Evolutionary conservation across 2,113 vertebrate species (phyloP).

Genomic region (Rallus limicola): DNA sequence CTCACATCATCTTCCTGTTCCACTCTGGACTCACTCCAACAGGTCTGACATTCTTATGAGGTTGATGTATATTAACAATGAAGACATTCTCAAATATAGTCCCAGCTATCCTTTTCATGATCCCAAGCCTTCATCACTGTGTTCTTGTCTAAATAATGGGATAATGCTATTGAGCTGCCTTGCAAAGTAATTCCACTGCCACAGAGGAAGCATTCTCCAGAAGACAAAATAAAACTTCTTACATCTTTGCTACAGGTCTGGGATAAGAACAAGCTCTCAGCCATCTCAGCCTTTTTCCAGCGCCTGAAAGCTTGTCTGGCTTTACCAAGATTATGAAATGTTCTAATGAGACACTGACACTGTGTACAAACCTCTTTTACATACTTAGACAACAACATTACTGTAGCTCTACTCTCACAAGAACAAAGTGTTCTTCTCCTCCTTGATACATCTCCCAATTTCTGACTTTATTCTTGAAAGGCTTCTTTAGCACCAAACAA

Average conservation of each 20-base stretch:
- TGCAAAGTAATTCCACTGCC: not conserved
- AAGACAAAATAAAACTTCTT: not conserved
- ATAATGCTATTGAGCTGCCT: rapidly evolving
- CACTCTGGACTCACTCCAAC: too few species aligned
- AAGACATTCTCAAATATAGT: not conserved
- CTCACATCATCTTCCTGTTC: too few species aligned
- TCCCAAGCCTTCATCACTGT: rapidly evolving
- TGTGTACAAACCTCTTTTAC: not conserved
- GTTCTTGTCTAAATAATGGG: not conserved
- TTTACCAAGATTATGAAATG: not conserved
- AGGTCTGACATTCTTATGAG: too few species aligned
- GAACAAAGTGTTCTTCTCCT: not conserved
- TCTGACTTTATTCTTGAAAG: not conserved
- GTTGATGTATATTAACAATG: not conserved
- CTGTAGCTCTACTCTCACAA: not conserved
- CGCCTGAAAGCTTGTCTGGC: not conserved
- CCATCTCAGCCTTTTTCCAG: not conserved
- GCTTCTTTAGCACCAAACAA: not conserved
- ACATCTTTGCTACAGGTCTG: not conserved
- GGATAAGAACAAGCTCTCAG: not conserved
- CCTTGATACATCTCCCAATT: not conserved
- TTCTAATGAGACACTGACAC: not conserved
- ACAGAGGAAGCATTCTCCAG: not conserved
- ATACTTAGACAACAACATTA: not conserved
- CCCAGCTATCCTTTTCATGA: not conserved